Evolutionary conservation across 2,888 invertebrate species (phyloP).

Genomic region (Diadegma fenestrale): DNA sequence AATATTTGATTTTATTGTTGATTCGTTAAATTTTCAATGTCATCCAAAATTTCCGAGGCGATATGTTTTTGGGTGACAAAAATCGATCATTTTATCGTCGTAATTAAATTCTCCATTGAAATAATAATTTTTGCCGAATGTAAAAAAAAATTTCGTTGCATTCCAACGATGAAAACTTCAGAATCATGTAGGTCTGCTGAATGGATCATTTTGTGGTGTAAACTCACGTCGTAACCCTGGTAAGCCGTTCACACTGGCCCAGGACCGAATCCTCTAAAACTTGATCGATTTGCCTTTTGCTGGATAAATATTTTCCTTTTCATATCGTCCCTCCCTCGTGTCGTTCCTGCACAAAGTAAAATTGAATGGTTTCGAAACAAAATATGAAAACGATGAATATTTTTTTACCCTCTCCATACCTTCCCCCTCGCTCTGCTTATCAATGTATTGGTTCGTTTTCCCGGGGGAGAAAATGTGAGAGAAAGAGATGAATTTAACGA

Average conservation of each 20-base stretch:
- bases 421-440: background rate
- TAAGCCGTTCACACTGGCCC: background rate
- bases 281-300: background rate
- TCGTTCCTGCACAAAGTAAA: constrained; percentile 12
- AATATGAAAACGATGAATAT: constrained; percentile 54
- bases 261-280: background rate
- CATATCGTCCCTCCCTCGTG: constrained; percentile 17
- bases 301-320: background rate
- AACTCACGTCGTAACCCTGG: background rate
- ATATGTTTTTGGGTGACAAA: too few species aligned
- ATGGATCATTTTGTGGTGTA: background rate
- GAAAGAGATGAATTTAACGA: constrained; percentile 37
- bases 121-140: too few species aligned
- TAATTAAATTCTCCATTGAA: too few species aligned
- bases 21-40: too few species aligned
- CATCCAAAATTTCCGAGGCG: too few species aligned
- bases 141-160: too few species aligned
- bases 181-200: too few species aligned
- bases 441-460: constrained; percentile 59
- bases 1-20: too few species aligned
- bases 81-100: too few species aligned
- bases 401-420: constrained; percentile 21
- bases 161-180: too few species aligned
- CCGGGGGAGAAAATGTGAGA: constrained; percentile 15
- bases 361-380: constrained; percentile 49